Evolutionary conservation across 35 echinoderm and acorn worm genomes (phyloP).

Genomic region (Hemicentrotus pulcherrimus): DNA sequence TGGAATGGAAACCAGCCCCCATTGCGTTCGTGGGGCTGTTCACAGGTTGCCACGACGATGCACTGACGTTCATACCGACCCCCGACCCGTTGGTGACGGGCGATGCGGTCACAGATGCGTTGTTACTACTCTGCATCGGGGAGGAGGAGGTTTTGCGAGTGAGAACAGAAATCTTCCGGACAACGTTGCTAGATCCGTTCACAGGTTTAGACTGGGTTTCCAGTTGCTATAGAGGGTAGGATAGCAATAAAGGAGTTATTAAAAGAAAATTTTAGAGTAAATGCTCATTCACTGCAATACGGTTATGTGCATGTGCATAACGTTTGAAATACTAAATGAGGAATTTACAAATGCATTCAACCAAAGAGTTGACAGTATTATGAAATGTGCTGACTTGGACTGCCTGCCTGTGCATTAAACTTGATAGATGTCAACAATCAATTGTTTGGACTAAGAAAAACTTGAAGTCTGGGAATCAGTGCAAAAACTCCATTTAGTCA

Average conservation of each 20-base stretch:
- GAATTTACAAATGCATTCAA: conserved; percentile 12
- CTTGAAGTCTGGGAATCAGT: too few relatives aligned
- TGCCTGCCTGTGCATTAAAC: not conserved
- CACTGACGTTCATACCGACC: not conserved
- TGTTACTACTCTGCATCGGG: not conserved
- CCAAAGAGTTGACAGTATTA: not conserved
- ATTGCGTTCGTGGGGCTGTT: conserved; percentile 27
- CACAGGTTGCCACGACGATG: conserved; percentile 21
- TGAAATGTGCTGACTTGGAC: not conserved
- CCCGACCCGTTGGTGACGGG: not conserved
- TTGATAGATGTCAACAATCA: too few relatives aligned
- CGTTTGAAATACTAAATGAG: not conserved
- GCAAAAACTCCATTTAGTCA: too few relatives aligned
- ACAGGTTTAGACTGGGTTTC: conserved; percentile 16
- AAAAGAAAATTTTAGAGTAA: not conserved
- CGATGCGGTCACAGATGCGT: not conserved
- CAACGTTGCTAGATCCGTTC: conserved; percentile 41
- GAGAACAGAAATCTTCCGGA: conserved; percentile 53
- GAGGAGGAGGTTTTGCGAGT: conserved; percentile 27
- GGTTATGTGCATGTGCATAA: not conserved
- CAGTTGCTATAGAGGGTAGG: not conserved
- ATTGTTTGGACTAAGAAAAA: too few relatives aligned
- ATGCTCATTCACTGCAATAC: not conserved
- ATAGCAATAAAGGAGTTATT: not conserved
- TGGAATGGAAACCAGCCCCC: not conserved